Base-by-base conservation (phyloP, 1,140 invertebrate genomes). In the Thalassaphorura encarpata region DNA sequence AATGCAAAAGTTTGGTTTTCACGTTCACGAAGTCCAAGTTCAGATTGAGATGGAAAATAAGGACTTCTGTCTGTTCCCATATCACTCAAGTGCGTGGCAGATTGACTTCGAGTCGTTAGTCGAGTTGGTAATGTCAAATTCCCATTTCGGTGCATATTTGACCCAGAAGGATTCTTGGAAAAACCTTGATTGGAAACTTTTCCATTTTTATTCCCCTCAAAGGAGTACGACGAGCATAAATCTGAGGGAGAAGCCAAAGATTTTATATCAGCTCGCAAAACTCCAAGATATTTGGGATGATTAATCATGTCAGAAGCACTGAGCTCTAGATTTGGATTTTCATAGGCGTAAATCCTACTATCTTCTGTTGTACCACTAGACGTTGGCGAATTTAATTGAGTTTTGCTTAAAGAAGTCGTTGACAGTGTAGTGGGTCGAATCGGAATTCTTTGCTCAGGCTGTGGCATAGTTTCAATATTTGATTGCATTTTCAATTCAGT, bases 261-360 rank as follows among this genome's bases (percentile, higher is more conserved):
- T 15, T 29, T 2, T n/a, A n/a, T n/a, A 16, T 41, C 28, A 19
- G 51, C 31, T 26, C 21, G 21, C 21, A 56, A 18, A 18, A 63
- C 41, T 11, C 52, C 21, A 16, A 43, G 53, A 28, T 65, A 65
- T 46, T 62, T 65, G 29, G 63, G 63, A 51, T 65, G 63, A 48
- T 65, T 54, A 27, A 65, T 60, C 36, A 65, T 45, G 21, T 65
- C 63, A 1, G 48, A 48, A 8, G 59, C 56, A 19, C 56, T 59
- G 15, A 65, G 40, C n/a, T 61, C 51, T n/a, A 65, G 39, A 23
- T 27, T 49, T 4, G 63, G 63, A 52, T 65, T 65, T 36, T 65
- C 63, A 52, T 65, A 65, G 6, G 54, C 63, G 48, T 47, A 64
- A 8, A 23, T 39, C n/a, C 21, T 19, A 13, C 8, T 13, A 15